These are phyloP conservation scores for Caerostris darwini DNA, from an alignment of 1,140 invertebrate species.

Conservation along the genomic window DNA sequence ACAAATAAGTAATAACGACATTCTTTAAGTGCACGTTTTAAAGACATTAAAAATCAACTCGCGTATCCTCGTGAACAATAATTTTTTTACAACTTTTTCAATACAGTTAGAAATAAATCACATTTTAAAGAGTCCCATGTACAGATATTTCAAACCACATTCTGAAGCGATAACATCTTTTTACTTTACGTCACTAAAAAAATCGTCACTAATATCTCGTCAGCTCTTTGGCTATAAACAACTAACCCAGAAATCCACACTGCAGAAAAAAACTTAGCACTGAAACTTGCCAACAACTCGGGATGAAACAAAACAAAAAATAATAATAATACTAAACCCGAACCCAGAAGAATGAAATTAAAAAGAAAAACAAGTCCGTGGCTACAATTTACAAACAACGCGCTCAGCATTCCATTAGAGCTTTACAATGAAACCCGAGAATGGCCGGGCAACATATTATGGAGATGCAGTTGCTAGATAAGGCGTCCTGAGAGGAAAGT, in stretches of 20 bases:
- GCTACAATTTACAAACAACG: conserved; percentile 35
- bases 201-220: too few relatives aligned
- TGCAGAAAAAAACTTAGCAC: background rate
- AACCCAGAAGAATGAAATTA: background rate
- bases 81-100: too few relatives aligned
- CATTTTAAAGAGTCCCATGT: too few relatives aligned
- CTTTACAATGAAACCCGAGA: conserved; percentile 2
- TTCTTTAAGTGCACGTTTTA: too few relatives aligned
- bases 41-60: too few relatives aligned
- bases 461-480: background rate
- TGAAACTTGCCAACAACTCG: background rate
- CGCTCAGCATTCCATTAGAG: conserved; percentile 4
- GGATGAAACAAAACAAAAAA: background rate
- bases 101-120: too few relatives aligned
- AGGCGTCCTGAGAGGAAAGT: background rate
- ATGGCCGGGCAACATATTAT: background rate
- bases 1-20: too few relatives aligned
- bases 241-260: conserved; percentile 1
- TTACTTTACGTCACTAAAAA: too few relatives aligned
- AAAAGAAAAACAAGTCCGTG: background rate
- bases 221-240: background rate
- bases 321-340: background rate
- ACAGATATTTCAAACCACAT: too few relatives aligned
- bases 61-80: too few relatives aligned
- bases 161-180: too few relatives aligned